Percentiles rank a stretch among this genome's conserved stretches.
Evolutionary conservation across 2,888 invertebrate genomes (phyloP).

Genomic region (Eledona agricola): DNA sequence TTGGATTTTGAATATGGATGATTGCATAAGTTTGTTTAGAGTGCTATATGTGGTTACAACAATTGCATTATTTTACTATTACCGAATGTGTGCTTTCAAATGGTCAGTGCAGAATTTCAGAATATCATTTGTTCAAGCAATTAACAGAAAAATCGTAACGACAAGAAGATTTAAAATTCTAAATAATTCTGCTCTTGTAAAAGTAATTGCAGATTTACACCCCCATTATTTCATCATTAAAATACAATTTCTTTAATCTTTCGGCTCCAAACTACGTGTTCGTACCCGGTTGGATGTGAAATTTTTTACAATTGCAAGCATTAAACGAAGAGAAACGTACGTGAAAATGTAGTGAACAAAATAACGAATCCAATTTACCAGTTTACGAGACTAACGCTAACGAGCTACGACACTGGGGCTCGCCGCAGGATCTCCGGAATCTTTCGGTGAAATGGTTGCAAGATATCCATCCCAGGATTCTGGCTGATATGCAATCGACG

Average conservation of each 20-base stretch:
- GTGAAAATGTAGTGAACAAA: constrained; percentile 22
- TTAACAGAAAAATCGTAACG: no score
- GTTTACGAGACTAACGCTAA: constrained; percentile 44
- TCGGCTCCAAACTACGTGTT: constrained; percentile 12
- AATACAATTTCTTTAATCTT: constrained; percentile 34
- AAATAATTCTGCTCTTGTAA: constrained; percentile 7
- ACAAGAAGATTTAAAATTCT: no score
- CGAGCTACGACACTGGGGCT: constrained; percentile 50
- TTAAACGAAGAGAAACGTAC: constrained; percentile 18
- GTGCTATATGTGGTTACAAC: no score
- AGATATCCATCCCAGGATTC: constrained; percentile 20
- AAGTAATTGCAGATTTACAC: constrained; percentile 16
- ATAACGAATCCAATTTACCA: constrained; percentile 32
- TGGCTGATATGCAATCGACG: constrained; percentile 11
- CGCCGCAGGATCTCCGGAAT: constrained; percentile 45
- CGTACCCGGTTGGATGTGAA: constrained; percentile 9
- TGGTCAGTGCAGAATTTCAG: no score
- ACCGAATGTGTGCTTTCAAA: no score
- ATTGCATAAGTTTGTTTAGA: constrained; percentile 1
- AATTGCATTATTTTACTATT: no score
- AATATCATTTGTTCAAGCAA: no score
- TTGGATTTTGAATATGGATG: constrained; percentile 1
- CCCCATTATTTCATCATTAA: constrained; percentile 14
- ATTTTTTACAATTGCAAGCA: constrained; percentile 8
- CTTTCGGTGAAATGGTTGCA: constrained; percentile 40